Evolutionary conservation across 1,140 invertebrate genomes (phyloP).

Genomic region (Daktulosphaira vitifoliae): DNA sequence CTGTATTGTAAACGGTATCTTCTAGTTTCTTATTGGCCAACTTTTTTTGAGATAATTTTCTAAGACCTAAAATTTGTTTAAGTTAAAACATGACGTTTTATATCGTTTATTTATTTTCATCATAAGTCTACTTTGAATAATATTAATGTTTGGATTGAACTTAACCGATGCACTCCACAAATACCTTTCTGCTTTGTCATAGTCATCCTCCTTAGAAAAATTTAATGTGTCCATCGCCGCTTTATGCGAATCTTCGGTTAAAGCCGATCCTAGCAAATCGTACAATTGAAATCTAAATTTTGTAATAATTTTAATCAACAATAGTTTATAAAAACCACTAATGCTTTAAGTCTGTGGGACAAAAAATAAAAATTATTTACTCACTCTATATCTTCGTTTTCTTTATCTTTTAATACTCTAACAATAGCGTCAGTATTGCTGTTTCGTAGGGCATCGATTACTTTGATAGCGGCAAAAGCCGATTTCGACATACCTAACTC

Average conservation of each 20-base stretch:
- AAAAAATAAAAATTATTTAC: background rate
- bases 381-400: conserved; percentile 7
- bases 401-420: conserved; percentile 4
- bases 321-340: background rate
- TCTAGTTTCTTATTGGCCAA: background rate
- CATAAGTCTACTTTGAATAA: conserved; percentile 55
- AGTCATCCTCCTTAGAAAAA: conserved; percentile 42
- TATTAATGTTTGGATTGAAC: conserved; percentile 49
- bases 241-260: conserved; percentile 56
- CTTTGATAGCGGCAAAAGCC: conserved; percentile 2
- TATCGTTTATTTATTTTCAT: no score
- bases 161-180: conserved; percentile 60
- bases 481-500: conserved; percentile 16
- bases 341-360: no score
- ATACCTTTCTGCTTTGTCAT: conserved; percentile 62
- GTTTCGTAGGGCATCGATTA: background rate
- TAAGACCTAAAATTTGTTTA: background rate
- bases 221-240: conserved; percentile 48
- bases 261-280: conserved; percentile 60
- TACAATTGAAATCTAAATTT: conserved; percentile 55
- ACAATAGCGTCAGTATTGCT: background rate
- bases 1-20: conserved; percentile 5
- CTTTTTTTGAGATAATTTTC: background rate
- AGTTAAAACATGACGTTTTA: background rate
- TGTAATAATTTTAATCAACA: conserved; percentile 37